Evolutionary conservation across 2,113 vertebrate species (phyloP), one percentile per base, ranked within the genome.

Genomic region (Proteles cristata): DNA sequence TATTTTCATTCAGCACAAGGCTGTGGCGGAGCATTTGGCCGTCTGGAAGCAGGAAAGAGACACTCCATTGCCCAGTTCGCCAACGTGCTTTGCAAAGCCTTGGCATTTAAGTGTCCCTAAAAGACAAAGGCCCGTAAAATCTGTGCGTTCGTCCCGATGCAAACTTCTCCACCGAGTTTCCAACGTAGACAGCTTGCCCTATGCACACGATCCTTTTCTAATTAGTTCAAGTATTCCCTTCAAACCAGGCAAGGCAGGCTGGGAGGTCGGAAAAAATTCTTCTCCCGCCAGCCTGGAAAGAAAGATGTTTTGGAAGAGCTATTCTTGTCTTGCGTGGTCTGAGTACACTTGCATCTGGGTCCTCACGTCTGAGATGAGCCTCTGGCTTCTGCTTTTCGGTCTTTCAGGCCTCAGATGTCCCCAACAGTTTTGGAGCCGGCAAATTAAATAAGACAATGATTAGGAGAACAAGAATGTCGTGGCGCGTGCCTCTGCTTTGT

Each of bases 401-500:
- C 77, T 33, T 48, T 31, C 12, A 7, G 14, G 14, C 19, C 77
- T 43, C 16, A 3, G 35, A 15, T 7, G 33, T 10, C n/a, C 16
- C 55, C 7, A 10, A 1, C 0, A 9, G 1, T 25, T 48, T 45
- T 4, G 53, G 39, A 28, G 74, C 21, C 10, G 53, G 53, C 31
- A 14, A 21, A 39, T 33, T 11, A 23, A 71, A 58, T 5, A 11
- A 4, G 68, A 58, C 55, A 1, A 0, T 2, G 2, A 31, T 10
- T 11, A 17, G 26, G 21, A 35, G 48, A 26, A 15, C 1, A 17
- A 15, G 53, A 39, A 26, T 0, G 10, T 45, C 1, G 5, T 5
- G 16, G 28, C 2, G 1, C 0, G 0, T 0, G 7, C 55, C 21
- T 33, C 45, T 10, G 17, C 88, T 53, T 12, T 4, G 14, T 1